These are phyloP conservation scores for Brotula barbata DNA, from an alignment of 2,797 vertebrate genomes.

Conservation along the genomic window DNA sequence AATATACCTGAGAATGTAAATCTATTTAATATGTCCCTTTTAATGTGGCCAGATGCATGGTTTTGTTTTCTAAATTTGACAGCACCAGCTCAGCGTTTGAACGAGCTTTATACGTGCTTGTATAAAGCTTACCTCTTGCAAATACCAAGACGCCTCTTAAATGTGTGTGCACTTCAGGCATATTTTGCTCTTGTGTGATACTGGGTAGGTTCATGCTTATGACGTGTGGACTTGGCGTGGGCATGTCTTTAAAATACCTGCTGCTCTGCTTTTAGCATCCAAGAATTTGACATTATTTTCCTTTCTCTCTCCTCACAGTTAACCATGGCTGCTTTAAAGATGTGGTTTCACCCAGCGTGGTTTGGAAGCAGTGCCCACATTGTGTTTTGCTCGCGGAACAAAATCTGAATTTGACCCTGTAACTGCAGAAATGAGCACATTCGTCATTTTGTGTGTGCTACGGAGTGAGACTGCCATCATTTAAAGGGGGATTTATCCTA, in stretches of 20 bases:
- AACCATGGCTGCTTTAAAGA: conserved; percentile 64
- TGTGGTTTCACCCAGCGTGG: conserved; percentile 41
- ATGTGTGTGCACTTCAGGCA: conserved; percentile 19
- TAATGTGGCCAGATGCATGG: conserved; percentile 30
- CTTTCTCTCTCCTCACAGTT: conserved; percentile 71
- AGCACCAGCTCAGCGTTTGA: conserved; percentile 1
- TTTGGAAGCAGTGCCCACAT: conserved; percentile 44
- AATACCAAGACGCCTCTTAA: conserved; percentile 19
- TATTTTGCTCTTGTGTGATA: conserved; percentile 20
- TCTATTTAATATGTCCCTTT: too few species aligned
- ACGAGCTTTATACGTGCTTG: neutral
- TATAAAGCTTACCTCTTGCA: conserved; percentile 4
- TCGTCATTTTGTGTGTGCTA: conserved; percentile 20
- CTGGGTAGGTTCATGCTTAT: conserved; percentile 63
- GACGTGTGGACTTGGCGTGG: conserved; percentile 68
- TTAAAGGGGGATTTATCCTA: conserved; percentile 35
- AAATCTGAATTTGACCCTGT: conserved; percentile 46
- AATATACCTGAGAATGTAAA: too few species aligned
- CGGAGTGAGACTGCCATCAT: conserved; percentile 21
- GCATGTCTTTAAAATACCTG: conserved; percentile 58
- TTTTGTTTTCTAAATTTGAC: conserved; percentile 18
- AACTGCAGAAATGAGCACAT: conserved; percentile 42
- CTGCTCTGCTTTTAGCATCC: conserved; percentile 44
- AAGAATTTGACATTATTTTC: conserved; percentile 52
- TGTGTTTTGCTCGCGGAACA: conserved; percentile 39